Evolutionary conservation across 2,797 vertebrate genomes (phyloP).

Genomic region (Champsocephalus esox): DNA sequence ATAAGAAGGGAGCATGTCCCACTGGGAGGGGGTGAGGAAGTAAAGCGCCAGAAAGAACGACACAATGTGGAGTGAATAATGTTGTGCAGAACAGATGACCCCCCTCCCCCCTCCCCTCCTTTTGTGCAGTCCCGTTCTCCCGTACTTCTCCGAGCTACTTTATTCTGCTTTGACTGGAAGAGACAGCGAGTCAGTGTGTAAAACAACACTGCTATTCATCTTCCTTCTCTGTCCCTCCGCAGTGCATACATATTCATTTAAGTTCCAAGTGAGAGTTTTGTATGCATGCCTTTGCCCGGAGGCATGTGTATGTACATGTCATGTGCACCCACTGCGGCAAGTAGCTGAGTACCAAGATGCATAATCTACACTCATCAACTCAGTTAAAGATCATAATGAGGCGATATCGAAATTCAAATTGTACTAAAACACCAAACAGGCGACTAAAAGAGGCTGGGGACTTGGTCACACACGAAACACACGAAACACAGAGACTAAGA

Average conservation of each 20-base stretch:
- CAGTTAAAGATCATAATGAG: slow-evolving; percentile 72
- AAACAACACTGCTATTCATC: slow-evolving; percentile 51
- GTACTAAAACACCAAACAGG: slow-evolving; percentile 56
- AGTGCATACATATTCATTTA: slow-evolving; percentile 77
- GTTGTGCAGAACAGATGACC: slow-evolving; percentile 47
- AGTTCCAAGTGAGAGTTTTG: slow-evolving; percentile 45
- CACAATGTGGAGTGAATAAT: slow-evolving; percentile 32
- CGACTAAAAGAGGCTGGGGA: slow-evolving; percentile 50
- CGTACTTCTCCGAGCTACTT: slow-evolving; percentile 22
- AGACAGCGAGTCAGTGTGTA: slow-evolving; percentile 24
- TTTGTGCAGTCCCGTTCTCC: slow-evolving; percentile 29
- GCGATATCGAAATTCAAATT: slow-evolving; percentile 76
- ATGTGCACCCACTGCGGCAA: slow-evolving; percentile 54
- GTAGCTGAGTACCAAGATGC: slow-evolving; percentile 32
- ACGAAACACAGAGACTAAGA: not conserved
- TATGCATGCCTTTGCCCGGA: slow-evolving; percentile 25
- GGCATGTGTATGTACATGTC: slow-evolving; percentile 51
- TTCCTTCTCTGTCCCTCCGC: slow-evolving; percentile 57
- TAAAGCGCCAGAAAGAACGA: slow-evolving; percentile 41
- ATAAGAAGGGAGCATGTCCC: slow-evolving; percentile 29
- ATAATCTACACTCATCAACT: slow-evolving; percentile 75
- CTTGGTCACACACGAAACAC: slow-evolving; percentile 8
- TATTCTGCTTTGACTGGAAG: slow-evolving; percentile 33
- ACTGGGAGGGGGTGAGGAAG: slow-evolving; percentile 36
- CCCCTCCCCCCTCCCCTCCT: not conserved